Conservation (phyloP, 2,113 vertebrate species). For the Tragulus kanchil region DNA sequence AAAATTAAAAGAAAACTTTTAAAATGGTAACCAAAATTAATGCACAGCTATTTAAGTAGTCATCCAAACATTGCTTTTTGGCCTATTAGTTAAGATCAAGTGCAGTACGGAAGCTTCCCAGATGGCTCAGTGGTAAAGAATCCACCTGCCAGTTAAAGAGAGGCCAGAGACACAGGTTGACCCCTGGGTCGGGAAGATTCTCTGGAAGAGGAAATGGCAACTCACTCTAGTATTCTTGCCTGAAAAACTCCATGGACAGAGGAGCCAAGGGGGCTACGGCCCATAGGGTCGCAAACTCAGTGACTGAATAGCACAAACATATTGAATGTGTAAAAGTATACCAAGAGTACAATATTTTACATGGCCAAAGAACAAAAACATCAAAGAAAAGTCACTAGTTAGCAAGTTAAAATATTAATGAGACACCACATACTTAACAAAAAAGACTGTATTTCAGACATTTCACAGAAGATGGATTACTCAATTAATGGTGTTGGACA, state of each 20-base stretch:
- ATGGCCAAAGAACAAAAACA: neutral
- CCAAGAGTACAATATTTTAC: neutral
- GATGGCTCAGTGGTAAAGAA: neutral
- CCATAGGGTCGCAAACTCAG: neutral
- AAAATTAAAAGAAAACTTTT: conserved; percentile 29
- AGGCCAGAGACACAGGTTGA: neutral
- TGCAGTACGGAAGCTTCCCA: neutral
- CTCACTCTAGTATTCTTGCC: neutral
- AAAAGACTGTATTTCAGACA: neutral
- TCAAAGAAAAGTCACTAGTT: neutral
- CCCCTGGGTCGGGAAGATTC: neutral
- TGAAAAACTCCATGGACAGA: neutral
- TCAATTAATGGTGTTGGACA: neutral
- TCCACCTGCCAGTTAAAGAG: neutral
- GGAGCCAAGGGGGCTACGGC: neutral
- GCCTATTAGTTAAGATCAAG: neutral
- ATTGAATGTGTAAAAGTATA: neutral
- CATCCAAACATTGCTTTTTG: neutral
- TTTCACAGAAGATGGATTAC: neutral
- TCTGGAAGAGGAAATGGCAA: neutral
- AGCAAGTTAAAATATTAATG: conserved; percentile 28
- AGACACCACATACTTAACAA: neutral
- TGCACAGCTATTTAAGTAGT: neutral
- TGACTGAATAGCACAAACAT: neutral
- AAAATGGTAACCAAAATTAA: conserved; percentile 9